A percentile compares a stretch with the other conserved stretches of the same genome.
Conservation (phyloP, 2,888 invertebrate species). For the Spialia ferax region DNA sequence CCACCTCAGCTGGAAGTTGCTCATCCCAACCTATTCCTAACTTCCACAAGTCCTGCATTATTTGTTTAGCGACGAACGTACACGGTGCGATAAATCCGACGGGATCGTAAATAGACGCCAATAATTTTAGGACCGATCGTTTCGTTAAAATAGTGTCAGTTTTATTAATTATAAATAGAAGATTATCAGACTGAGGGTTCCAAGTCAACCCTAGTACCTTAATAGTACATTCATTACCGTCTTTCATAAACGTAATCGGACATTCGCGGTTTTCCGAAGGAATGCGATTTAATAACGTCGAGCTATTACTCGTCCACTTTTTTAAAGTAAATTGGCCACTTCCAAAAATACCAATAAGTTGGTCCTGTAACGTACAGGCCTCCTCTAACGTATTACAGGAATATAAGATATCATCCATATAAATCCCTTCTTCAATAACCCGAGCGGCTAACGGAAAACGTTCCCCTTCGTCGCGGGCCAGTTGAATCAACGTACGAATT, state of each 20-base stretch:
- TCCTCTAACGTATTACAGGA: not conserved
- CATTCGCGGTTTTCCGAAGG: not conserved
- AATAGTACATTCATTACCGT: not conserved
- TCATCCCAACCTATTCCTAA: constrained; percentile 1
- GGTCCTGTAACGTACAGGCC: constrained; percentile 11
- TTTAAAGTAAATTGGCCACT: not conserved
- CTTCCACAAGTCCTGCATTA: constrained; percentile 8
- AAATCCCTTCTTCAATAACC: not conserved
- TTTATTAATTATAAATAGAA: constrained; percentile 1
- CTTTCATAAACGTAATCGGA: not conserved
- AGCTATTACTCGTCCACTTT: constrained; percentile 1
- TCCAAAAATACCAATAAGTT: not conserved
- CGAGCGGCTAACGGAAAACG: constrained; percentile 3
- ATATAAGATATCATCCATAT: not conserved
- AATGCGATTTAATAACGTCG: not conserved
- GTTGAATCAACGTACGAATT: not conserved
- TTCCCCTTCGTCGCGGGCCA: not conserved
- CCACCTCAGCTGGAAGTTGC: not conserved
- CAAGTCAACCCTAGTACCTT: constrained; percentile 2
- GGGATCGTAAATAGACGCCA: constrained; percentile 5
- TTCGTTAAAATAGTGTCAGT: not conserved
- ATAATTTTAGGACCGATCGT: constrained; percentile 5
- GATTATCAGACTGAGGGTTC: not conserved
- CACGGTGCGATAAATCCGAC: constrained; percentile 4
- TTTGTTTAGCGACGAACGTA: not conserved